Evolutionary conservation across 2,888 invertebrate species (phyloP).

Genomic region (Heliconius hortense): DNA sequence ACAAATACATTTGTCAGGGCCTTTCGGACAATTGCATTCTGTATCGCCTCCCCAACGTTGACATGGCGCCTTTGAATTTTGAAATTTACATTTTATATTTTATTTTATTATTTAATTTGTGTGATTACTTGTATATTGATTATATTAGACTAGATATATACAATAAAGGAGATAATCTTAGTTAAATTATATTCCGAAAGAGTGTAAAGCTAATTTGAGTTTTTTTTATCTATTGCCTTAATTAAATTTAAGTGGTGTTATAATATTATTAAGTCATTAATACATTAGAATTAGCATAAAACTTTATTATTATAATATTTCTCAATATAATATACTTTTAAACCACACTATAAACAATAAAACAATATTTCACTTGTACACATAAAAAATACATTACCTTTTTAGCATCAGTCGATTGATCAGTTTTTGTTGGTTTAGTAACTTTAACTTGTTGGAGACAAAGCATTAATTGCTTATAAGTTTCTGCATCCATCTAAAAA

Average conservation of each 20-base stretch:
- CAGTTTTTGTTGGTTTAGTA: slow-evolving; percentile 52
- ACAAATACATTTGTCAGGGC: slow-evolving; percentile 63
- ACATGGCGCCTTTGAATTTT: slow-evolving; percentile 58
- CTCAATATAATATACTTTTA: too few species aligned
- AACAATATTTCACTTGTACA: too few species aligned
- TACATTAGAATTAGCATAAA: not conserved
- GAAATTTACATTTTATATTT: not conserved
- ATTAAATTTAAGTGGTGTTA: too few species aligned
- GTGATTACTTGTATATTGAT: too few species aligned
- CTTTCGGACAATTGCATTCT: slow-evolving; percentile 72
- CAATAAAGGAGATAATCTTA: too few species aligned
- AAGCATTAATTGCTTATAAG: slow-evolving; percentile 65
- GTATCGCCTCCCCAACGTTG: slow-evolving; percentile 59
- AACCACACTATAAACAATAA: too few species aligned
- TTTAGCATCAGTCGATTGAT: slow-evolving; percentile 58
- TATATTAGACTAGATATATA: too few species aligned
- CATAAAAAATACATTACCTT: slow-evolving; percentile 52
- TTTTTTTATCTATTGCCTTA: too few species aligned
- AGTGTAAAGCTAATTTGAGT: too few species aligned
- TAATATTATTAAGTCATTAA: not conserved
- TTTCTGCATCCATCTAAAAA: slow-evolving; percentile 65
- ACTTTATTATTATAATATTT: not conserved
- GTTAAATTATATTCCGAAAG: too few species aligned
- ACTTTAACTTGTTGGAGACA: slow-evolving; percentile 62
- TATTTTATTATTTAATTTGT: too few species aligned